A percentile compares a stretch with the other conserved stretches of the same genome.
These are phyloP conservation scores for Notarius lentiginosus DNA, from an alignment of 2,113 vertebrate species.

Conservation along the genomic window DNA sequence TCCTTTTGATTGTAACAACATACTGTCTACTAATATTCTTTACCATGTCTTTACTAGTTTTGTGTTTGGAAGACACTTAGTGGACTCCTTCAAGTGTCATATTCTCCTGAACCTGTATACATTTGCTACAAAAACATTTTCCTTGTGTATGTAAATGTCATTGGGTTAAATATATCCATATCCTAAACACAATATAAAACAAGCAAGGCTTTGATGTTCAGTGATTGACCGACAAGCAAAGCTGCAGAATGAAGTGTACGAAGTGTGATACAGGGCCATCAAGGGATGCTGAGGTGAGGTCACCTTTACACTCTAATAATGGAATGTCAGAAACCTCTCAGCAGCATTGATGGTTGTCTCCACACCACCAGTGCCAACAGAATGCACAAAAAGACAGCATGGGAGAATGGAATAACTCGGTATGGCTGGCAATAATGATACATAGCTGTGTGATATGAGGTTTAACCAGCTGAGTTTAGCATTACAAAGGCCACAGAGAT, in stretches of 20 bases:
- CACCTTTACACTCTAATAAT: constrained; percentile 2
- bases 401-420: not conserved
- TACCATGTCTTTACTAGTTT: not conserved
- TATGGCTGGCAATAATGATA: not conserved
- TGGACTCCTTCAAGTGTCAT: not conserved
- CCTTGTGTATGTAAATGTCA: not conserved
- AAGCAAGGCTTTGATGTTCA: too few species aligned
- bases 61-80: not conserved
- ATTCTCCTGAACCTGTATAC: not conserved
- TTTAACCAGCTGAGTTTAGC: not conserved
- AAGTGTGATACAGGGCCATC: not conserved
- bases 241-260: not conserved
- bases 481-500: not conserved
- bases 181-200: not conserved
- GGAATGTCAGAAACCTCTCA: constrained; percentile 16
- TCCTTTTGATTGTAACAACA: not conserved
- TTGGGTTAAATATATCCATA: not conserved
- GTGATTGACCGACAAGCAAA: too few species aligned
- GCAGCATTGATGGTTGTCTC: not conserved
- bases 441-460: not conserved
- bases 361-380: not conserved
- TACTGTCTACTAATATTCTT: not conserved
- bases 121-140: not conserved
- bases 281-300: not conserved
- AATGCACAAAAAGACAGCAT: constrained; percentile 2